Evolutionary conservation across 2,797 vertebrate genomes (phyloP).

Genomic region (Bufotes viridis): DNA sequence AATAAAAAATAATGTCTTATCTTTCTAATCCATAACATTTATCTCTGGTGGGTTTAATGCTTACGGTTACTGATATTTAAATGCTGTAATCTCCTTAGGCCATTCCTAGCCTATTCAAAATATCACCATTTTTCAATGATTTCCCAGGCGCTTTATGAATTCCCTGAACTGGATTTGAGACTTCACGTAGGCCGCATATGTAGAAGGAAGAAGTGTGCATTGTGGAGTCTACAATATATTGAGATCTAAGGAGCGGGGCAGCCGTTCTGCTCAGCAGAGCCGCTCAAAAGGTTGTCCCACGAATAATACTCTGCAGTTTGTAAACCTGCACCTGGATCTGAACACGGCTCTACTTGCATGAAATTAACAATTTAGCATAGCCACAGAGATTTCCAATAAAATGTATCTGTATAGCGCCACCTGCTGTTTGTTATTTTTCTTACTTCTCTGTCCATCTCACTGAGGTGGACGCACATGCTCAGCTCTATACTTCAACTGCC

Average conservation of each 20-base stretch:
- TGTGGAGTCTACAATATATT: neutral
- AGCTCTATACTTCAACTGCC: no score
- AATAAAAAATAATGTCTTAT: neutral
- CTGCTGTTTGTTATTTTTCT: no score
- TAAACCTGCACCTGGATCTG: no score
- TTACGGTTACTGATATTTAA: constrained; percentile 32
- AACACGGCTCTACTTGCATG: no score
- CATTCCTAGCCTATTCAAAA: constrained; percentile 6
- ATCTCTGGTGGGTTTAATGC: constrained; percentile 15
- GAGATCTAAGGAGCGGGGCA: neutral
- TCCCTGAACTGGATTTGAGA: neutral
- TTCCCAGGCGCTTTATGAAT: neutral
- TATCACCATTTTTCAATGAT: constrained; percentile 10
- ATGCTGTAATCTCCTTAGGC: constrained; percentile 14
- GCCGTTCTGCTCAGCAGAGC: no score
- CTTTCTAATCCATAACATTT: constrained; percentile 42
- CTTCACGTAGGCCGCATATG: neutral
- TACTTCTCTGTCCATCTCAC: no score
- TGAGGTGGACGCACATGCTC: no score
- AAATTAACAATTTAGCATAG: no score
- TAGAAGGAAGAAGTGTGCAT: neutral
- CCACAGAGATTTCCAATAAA: no score
- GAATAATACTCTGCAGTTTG: no score
- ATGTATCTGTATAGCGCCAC: no score
- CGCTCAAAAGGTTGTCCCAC: no score